Conservation (phyloP, 2,888 invertebrate species). For the Macaria liturata region DNA sequence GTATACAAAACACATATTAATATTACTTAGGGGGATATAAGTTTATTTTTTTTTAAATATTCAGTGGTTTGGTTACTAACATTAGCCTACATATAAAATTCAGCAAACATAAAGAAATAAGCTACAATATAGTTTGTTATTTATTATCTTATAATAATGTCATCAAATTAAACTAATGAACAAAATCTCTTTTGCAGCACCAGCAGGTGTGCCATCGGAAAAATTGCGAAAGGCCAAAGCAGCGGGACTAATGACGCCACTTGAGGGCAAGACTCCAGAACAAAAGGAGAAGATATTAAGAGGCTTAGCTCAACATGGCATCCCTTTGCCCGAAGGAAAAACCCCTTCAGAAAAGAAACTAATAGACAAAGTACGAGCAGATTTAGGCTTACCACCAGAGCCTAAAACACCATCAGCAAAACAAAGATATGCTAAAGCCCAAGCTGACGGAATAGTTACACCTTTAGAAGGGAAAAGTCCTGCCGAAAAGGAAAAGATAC, state of each 20-base stretch:
- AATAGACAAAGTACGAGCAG: conserved; percentile 31
- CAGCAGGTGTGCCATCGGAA: conserved; percentile 34
- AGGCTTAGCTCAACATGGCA: conserved; percentile 36
- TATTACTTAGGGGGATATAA: too few relatives aligned
- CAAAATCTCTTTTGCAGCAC: too few relatives aligned
- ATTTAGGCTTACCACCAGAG: conserved; percentile 42
- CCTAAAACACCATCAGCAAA: conserved; percentile 40
- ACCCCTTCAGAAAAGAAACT: conserved; percentile 33
- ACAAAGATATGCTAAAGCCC: conserved; percentile 39
- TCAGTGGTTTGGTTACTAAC: too few relatives aligned
- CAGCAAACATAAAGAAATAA: too few relatives aligned
- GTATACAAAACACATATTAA: too few relatives aligned
- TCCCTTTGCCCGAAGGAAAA: conserved; percentile 36
- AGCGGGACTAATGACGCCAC: conserved; percentile 30
- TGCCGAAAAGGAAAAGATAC: conserved; percentile 22
- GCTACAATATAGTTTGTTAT: too few relatives aligned
- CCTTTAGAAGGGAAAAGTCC: conserved; percentile 41
- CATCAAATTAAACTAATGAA: too few relatives aligned
- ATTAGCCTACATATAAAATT: too few relatives aligned
- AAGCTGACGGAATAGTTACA: conserved; percentile 26
- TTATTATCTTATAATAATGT: too few relatives aligned
- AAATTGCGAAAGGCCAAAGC: conserved; percentile 28
- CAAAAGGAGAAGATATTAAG: conserved; percentile 46
- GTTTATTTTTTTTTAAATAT: too few relatives aligned
- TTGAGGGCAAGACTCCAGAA: conserved; percentile 43